Evolutionary conservation across 2,797 vertebrate genomes (phyloP).

Genomic region (Varecia variegata): DNA sequence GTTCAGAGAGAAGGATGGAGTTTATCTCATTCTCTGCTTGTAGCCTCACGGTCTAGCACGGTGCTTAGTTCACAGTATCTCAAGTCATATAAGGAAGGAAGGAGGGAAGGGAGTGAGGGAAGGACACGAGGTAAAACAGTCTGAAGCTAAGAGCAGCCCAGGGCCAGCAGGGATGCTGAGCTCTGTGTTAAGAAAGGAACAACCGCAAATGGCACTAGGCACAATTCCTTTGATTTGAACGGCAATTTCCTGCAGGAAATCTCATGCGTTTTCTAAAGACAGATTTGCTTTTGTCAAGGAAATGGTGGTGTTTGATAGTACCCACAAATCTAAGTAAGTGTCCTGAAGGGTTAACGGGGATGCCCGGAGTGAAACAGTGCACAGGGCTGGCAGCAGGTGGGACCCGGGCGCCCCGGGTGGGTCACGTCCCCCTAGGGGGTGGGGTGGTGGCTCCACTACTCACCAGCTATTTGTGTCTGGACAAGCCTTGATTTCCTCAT

Average conservation of each 20-base stretch:
- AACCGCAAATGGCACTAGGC: background rate
- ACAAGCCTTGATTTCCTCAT: background rate
- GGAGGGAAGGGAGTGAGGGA: too few species aligned
- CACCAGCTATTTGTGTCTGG: background rate
- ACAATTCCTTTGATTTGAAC: background rate
- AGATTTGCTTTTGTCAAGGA: background rate
- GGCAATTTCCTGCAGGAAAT: background rate
- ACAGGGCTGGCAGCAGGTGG: background rate
- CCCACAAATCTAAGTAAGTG: background rate
- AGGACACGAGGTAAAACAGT: background rate
- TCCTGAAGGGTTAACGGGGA: background rate
- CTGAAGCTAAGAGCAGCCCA: background rate
- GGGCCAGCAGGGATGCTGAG: background rate
- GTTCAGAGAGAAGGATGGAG: background rate
- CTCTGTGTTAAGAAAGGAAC: background rate
- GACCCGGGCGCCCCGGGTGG: rapidly evolving
- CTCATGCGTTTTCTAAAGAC: background rate
- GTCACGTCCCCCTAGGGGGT: background rate
- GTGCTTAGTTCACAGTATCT: too few species aligned
- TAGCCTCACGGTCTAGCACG: background rate
- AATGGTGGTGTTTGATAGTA: background rate
- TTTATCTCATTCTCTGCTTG: background rate
- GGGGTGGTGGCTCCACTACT: background rate
- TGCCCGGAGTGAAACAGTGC: background rate
- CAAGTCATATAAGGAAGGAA: background rate